Conservation (phyloP, 2,888 invertebrate species). For the Cheilosia grossa region DNA sequence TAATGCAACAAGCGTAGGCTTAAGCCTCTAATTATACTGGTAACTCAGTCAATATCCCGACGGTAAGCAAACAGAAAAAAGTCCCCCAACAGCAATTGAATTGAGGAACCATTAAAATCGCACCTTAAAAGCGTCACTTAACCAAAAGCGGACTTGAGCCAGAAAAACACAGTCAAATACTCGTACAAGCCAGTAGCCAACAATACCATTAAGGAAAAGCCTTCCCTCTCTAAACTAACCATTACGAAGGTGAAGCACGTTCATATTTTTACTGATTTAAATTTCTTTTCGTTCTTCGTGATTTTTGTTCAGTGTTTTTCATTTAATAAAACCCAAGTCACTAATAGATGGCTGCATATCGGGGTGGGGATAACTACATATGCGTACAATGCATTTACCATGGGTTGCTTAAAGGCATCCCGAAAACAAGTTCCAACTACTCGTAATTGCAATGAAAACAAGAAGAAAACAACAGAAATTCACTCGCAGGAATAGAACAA, state of each 20-base stretch:
- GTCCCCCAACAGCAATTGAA: not conserved
- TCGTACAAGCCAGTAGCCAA: not conserved
- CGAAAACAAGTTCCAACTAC: constrained; percentile 52
- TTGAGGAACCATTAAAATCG: constrained; percentile 29
- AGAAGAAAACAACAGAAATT: constrained; percentile 15
- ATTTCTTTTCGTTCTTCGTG: constrained; percentile 36
- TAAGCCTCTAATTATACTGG: not conserved
- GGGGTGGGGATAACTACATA: constrained; percentile 1
- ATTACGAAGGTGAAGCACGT: constrained; percentile 55
- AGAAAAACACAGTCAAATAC: not conserved
- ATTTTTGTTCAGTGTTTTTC: constrained; percentile 31
- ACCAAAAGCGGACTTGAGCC: constrained; percentile 1
- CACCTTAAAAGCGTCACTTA: constrained; percentile 20
- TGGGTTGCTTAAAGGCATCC: constrained; percentile 47
- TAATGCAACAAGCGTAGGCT: constrained; percentile 2
- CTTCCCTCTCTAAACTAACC: constrained; percentile 22
- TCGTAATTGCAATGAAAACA: constrained; percentile 45
- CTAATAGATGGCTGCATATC: constrained; percentile 30
- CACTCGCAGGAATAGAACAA: constrained; percentile 48
- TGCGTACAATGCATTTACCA: constrained; percentile 36
- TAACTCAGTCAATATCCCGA: not conserved
- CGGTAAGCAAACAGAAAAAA: not conserved
- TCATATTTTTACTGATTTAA: constrained; percentile 62
- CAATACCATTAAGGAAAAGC: constrained; percentile 30
- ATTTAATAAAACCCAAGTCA: constrained; percentile 46